phyloP scores from a whole-genome alignment of 92 coral and sea anemone species.

The Nematostella vectensis region DNA sequence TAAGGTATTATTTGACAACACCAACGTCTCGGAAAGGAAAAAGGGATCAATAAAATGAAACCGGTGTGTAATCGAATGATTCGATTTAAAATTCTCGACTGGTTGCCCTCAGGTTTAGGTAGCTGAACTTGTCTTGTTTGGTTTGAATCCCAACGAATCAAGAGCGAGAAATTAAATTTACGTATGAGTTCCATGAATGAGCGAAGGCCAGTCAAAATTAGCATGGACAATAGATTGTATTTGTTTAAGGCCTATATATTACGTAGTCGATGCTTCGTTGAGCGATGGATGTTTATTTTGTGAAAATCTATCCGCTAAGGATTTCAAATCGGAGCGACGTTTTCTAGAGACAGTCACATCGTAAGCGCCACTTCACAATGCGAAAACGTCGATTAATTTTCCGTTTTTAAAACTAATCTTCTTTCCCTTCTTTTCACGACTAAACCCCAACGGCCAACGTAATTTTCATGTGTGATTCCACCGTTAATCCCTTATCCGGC shows the following conservation, averaged over 20 bases:
- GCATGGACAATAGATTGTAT: constrained; percentile 5
- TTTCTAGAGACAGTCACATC: neutral
- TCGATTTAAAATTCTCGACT: too few species aligned
- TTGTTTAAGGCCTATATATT: constrained; percentile 5
- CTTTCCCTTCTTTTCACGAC: too few species aligned
- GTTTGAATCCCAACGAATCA: too few species aligned
- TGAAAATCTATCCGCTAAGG: neutral
- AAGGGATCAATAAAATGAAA: neutral
- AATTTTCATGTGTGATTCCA: too few species aligned
- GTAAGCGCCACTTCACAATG: neutral
- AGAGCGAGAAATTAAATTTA: too few species aligned
- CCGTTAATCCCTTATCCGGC: too few species aligned
- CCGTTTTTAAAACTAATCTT: neutral
- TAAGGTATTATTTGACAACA: neutral
- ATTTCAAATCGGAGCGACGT: neutral
- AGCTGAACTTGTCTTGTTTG: too few species aligned
- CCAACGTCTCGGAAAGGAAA: neutral
- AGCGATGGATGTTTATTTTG: neutral
- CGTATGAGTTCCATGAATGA: too few species aligned
- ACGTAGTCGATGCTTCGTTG: constrained; percentile 10
- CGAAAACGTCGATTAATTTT: neutral
- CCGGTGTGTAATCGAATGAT: too few species aligned
- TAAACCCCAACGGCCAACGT: too few species aligned
- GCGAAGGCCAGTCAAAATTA: constrained; percentile 6
- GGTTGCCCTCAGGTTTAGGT: too few species aligned